phyloP scores from a whole-genome alignment of 2,888 invertebrate species.

The Doris montereyensis region DNA sequence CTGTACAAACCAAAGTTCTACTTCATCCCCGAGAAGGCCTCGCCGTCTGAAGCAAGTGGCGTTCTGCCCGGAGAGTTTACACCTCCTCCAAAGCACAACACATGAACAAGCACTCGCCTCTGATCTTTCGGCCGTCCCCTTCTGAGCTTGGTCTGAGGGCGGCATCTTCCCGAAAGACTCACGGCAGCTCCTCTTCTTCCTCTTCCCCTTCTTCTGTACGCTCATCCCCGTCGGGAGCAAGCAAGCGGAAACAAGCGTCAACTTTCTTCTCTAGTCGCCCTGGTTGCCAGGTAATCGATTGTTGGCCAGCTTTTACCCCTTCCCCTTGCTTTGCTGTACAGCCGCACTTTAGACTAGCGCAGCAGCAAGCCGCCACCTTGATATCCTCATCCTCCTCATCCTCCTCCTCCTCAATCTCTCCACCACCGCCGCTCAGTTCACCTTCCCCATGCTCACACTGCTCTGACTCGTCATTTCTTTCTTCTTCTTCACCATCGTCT shows the following conservation, averaged over 20 bases:
- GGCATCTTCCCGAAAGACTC: too few relatives aligned
- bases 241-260: not conserved
- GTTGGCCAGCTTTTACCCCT: not conserved
- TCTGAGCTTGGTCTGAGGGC: too few relatives aligned
- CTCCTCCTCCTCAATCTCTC: conserved; percentile 23
- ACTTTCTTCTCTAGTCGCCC: not conserved
- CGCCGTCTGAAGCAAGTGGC: conserved; percentile 42
- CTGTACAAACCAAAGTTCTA: conserved; percentile 35
- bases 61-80: conserved; percentile 43
- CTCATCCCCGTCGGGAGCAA: not conserved
- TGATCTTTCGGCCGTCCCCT: not conserved
- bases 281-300: not conserved
- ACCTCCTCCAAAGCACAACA: conserved; percentile 14
- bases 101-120: conserved; percentile 31
- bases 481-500: conserved; percentile 29
- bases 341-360: too few relatives aligned
- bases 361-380: too few relatives aligned
- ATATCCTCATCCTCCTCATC: too few relatives aligned
- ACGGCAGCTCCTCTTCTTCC: too few relatives aligned
- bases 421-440: not conserved
- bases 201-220: not conserved
- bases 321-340: not conserved
- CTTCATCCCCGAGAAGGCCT: conserved; percentile 48
- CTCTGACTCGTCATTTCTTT: conserved; percentile 14
- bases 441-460: conserved; percentile 1